Evolutionary conservation across 2,113 vertebrate genomes (phyloP).

Genomic region (Tupaia tana): DNA sequence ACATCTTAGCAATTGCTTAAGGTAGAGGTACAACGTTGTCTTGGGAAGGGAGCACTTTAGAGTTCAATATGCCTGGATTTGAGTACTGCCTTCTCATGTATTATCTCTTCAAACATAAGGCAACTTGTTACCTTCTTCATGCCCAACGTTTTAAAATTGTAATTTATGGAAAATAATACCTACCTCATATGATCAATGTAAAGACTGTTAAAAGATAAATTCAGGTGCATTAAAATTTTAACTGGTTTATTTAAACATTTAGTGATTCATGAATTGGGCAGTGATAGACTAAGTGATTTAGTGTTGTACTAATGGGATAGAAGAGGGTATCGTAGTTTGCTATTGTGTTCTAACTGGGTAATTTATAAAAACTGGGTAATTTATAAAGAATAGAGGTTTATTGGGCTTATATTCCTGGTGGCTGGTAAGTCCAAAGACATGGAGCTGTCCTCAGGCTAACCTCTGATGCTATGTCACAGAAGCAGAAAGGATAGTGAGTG

Average conservation of each 20-base stretch:
- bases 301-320: background rate
- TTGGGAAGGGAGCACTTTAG: background rate
- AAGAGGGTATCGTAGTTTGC: background rate
- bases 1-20: background rate
- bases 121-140: background rate
- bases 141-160: background rate
- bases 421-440: no score
- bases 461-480: no score
- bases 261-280: background rate
- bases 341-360: no score
- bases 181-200: background rate
- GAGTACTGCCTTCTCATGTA: background rate
- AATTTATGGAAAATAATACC: background rate
- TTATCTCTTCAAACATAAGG: background rate
- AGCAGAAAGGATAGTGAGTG: no score
- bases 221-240: background rate
- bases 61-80: rapidly evolving
- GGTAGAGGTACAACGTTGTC: background rate
- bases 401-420: no score
- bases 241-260: background rate
- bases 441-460: no score
- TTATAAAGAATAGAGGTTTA: no score
- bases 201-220: background rate
- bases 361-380: no score
- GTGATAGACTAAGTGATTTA: background rate